phyloP scores from a whole-genome alignment of 30 jellyfish, hydroid and myxozoan genomes.

The Clytia hemisphaerica region DNA sequence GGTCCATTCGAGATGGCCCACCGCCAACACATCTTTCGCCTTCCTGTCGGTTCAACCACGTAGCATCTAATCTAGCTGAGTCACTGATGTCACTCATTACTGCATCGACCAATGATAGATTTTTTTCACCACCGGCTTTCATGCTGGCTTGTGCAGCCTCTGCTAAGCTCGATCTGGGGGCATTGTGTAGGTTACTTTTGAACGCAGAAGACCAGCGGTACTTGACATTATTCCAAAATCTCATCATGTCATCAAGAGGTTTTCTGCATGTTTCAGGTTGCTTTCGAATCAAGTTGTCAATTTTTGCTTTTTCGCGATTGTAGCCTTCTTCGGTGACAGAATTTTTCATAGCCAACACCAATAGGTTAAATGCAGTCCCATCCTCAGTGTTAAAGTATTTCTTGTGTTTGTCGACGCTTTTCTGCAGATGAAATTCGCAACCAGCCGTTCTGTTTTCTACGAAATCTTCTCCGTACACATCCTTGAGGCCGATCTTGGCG shows the following conservation, averaged over 20 bases:
- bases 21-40: too few relatives aligned
- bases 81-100: neutral
- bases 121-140: constrained; percentile 19
- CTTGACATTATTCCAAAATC: constrained; percentile 9
- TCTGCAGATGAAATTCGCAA: neutral
- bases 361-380: constrained; percentile 12
- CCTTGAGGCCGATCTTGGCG: too few relatives aligned
- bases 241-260: constrained; percentile 5
- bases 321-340: constrained; percentile 26
- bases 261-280: constrained; percentile 25
- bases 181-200: constrained; percentile 4
- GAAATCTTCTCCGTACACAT: too few relatives aligned
- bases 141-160: constrained; percentile 27
- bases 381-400: constrained; percentile 15
- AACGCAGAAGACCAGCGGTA: constrained; percentile 19
- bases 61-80: constrained; percentile 11
- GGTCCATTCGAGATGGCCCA: too few relatives aligned
- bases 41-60: constrained; percentile 9
- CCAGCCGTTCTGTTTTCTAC: neutral
- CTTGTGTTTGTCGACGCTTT: constrained; percentile 2
- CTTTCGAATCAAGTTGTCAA: neutral
- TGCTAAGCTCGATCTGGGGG: constrained; percentile 23
- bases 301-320: constrained; percentile 12
- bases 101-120: constrained; percentile 21
- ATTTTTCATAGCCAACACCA: constrained; percentile 20